Percentiles rank a stretch among this genome's conserved stretches.
Evolutionary conservation across 2,888 invertebrate species (phyloP).

Genomic region (Glyphotaelius pellucidus): DNA sequence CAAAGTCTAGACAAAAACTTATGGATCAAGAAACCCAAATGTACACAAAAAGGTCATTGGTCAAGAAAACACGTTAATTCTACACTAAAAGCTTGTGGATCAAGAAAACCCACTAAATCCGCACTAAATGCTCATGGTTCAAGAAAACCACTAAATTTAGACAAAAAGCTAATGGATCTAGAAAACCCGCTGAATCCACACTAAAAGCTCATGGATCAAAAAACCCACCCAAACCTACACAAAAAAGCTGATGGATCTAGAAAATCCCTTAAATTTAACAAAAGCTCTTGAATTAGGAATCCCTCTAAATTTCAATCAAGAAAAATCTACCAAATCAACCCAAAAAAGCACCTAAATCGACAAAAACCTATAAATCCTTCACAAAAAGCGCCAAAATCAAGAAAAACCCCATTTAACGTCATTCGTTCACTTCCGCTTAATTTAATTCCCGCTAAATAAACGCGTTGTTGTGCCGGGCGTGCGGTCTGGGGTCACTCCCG

Average conservation of each 20-base stretch:
- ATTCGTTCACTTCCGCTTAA: constrained; percentile 56
- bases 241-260: too few relatives aligned
- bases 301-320: background rate
- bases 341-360: background rate
- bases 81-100: background rate
- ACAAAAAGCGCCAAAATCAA: background rate
- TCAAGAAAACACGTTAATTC: background rate
- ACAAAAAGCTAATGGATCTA: too few relatives aligned
- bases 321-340: background rate
- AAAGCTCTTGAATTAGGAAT: background rate
- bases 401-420: background rate
- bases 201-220: too few relatives aligned
- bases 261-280: too few relatives aligned
- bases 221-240: too few relatives aligned
- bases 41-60: too few relatives aligned
- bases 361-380: background rate
- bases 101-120: background rate
- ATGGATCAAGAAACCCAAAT: too few relatives aligned
- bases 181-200: too few relatives aligned
- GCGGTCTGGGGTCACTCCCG: constrained; percentile 65
- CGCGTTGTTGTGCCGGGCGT: constrained; percentile 63
- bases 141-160: background rate
- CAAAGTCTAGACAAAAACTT: too few relatives aligned
- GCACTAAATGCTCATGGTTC: background rate
- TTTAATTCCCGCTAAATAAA: constrained; percentile 62